Base-by-base conservation (phyloP, 2,888 invertebrate species). In the Embidobia sp. region DNA sequence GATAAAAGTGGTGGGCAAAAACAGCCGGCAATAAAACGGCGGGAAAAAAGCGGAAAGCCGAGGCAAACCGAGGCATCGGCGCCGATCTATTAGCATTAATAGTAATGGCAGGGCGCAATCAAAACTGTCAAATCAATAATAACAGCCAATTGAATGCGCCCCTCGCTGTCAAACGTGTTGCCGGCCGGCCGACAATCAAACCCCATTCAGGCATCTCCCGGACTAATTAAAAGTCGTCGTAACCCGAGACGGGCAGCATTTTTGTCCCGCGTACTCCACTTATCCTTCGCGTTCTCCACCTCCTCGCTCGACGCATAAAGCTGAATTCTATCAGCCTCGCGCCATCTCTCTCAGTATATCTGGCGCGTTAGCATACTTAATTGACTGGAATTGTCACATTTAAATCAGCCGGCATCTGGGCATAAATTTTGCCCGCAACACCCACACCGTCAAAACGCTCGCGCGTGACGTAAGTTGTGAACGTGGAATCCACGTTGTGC, bases 331-430 rank as follows among this genome's bases (percentile, higher is more conserved):
- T 70, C 61, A 61, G 61, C 22, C 61, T 70, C 49, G 70, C 61
- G 53, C 55, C 55, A 72, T 72, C 63, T 49, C 48, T 48, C 40
- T 72, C 61, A 11, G 42, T 72, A 64, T 64, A 64, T 72, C 72
- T 64, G 53, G 53, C 37, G 61, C 72, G 46, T 72, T 64, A 55
- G 55, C 64, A 64, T 63, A 72, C 63, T 72, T 72, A 72, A 72
- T 72, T 72, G 72, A 64, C 72, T 72, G 55, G 63, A 74, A 74
- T 74, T 66, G 74, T 74, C 74, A 74, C 74, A 67, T 61, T 67
- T 74, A 74, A 74, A 67, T 74, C 74, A 67, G 74, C 33, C 59
- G 31, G 53, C 61, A 74, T 74, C 61, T 74, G 74, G 61, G 44
- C 44, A 67, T 74, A 67, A 74, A 61, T 74, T 74, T 67, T 44